Conservation (phyloP, 1,140 invertebrate species). For the Dermatophagoides farinae region DNA sequence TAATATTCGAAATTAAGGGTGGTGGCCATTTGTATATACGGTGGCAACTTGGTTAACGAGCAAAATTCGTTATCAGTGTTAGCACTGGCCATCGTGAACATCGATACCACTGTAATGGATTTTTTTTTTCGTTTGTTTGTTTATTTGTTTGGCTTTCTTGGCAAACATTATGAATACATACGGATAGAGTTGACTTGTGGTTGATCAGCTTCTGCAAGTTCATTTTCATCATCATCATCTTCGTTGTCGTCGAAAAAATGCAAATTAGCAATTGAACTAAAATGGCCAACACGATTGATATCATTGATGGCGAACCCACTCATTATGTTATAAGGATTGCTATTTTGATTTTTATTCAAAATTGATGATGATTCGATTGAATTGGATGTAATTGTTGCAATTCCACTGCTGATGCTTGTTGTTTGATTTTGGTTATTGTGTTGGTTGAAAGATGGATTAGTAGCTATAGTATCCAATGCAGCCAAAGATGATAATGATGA, state of each 20-base stretch:
- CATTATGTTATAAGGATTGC: too few relatives aligned
- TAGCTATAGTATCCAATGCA: too few relatives aligned
- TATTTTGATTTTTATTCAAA: background rate
- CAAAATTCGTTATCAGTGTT: background rate
- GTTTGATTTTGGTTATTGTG: too few relatives aligned
- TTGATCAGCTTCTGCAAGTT: background rate
- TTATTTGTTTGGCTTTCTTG: background rate
- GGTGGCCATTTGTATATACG: too few relatives aligned
- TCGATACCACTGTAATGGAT: background rate
- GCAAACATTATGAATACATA: background rate
- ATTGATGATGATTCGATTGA: background rate
- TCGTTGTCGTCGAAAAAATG: constrained; percentile 11
- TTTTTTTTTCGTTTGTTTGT: background rate
- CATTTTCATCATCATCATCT: background rate
- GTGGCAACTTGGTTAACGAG: too few relatives aligned
- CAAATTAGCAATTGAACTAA: constrained; percentile 12
- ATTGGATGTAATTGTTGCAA: too few relatives aligned
- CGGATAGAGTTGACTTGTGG: background rate
- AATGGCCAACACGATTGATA: background rate
- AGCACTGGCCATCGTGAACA: background rate
- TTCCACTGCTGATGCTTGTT: too few relatives aligned
- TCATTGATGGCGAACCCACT: too few relatives aligned
- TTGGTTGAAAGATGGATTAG: too few relatives aligned
- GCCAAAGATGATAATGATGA: too few relatives aligned
- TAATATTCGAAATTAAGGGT: too few relatives aligned